Conservation (phyloP, 1,140 invertebrate genomes). For the Drosophila melanogaster region DNA sequence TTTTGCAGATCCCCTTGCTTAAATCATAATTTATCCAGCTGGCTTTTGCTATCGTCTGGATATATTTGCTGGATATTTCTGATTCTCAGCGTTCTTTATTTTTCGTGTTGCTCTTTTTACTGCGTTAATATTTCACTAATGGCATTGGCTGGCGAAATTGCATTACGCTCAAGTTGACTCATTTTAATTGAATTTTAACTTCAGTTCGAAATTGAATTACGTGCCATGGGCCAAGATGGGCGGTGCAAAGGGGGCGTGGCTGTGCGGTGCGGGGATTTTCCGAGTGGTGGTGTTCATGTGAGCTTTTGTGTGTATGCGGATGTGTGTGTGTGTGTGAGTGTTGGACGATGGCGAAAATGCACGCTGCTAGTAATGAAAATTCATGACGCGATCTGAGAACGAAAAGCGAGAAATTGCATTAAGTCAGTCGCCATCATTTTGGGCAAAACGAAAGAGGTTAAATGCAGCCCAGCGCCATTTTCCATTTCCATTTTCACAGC, state of each 20-base stretch:
- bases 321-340: slow-evolving; percentile 6
- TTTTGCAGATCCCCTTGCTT: slow-evolving; percentile 11
- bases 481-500: not conserved
- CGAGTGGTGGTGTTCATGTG: slow-evolving; percentile 6
- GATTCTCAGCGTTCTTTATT: slow-evolving; percentile 16
- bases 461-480: slow-evolving; percentile 21
- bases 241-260: not conserved
- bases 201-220: slow-evolving; percentile 83
- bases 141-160: slow-evolving; percentile 79
- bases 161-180: slow-evolving; percentile 83
- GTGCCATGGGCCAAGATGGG: slow-evolving; percentile 60
- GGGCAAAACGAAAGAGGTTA: slow-evolving; percentile 29
- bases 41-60: slow-evolving; percentile 11
- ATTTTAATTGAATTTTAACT: slow-evolving; percentile 84
- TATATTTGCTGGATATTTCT: slow-evolving; percentile 16
- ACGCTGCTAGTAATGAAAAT: slow-evolving; percentile 56
- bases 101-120: slow-evolving; percentile 44
- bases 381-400: slow-evolving; percentile 50
- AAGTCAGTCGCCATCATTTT: slow-evolving; percentile 59
- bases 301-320: slow-evolving; percentile 5
- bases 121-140: slow-evolving; percentile 82
- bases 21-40: slow-evolving; percentile 33
- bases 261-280: slow-evolving; percentile 5
- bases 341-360: slow-evolving; percentile 52
- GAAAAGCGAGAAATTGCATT: slow-evolving; percentile 61